These are phyloP conservation scores for Hepsetus odoe DNA, from an alignment of 2,113 vertebrate species.

Conservation along the genomic window DNA sequence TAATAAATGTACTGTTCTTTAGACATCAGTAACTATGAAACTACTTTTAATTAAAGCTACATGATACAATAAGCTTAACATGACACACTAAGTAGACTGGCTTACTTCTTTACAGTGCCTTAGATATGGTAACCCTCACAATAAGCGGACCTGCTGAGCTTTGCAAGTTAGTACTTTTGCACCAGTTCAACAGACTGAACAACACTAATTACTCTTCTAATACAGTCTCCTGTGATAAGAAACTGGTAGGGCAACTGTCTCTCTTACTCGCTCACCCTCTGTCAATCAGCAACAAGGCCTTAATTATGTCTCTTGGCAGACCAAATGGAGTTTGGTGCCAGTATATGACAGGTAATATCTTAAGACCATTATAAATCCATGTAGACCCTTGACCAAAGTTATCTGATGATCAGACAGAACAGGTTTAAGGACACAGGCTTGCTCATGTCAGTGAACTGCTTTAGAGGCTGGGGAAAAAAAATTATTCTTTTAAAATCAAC, in stretches of 20 bases:
- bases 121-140: not conserved
- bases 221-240: constrained; percentile 9
- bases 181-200: not conserved
- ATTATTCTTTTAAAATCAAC: not conserved
- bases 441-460: constrained; percentile 12
- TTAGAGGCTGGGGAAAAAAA: not conserved
- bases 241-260: constrained; percentile 2
- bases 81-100: not conserved
- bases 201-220: constrained; percentile 9
- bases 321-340: not conserved
- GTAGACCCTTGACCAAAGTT: not conserved
- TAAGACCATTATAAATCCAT: constrained; percentile 2
- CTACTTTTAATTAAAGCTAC: not conserved
- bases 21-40: not conserved
- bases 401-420: not conserved
- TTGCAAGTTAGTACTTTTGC: not conserved
- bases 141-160: constrained; percentile 7
- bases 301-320: not conserved
- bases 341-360: not conserved
- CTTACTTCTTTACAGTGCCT: not conserved
- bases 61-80: no score
- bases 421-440: not conserved
- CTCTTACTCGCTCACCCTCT: constrained; percentile 39
- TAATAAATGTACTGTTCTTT: not conserved
- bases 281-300: constrained; percentile 29